Percentiles rank a stretch among this genome's conserved stretches.
phyloP scores from a whole-genome alignment of 2,888 invertebrate species.

The Leptura quadrifasciata region DNA sequence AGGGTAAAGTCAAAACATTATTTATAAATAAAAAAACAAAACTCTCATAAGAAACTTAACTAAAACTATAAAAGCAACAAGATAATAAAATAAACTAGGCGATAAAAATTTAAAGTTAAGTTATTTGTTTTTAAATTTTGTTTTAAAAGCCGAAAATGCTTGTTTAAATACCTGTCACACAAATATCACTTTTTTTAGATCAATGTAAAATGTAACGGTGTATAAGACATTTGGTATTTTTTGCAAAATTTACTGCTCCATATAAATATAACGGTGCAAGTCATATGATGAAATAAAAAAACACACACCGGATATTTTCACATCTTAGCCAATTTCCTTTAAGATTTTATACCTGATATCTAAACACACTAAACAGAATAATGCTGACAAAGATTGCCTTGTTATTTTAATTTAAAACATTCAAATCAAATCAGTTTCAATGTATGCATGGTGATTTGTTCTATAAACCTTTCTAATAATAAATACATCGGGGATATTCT shows the following conservation, averaged over 20 bases:
- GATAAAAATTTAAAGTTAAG: too few relatives aligned
- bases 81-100: too few relatives aligned
- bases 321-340: constrained; percentile 18
- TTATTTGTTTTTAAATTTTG: too few relatives aligned
- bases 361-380: background rate
- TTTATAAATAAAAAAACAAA: too few relatives aligned
- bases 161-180: too few relatives aligned
- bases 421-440: background rate
- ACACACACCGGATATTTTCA: constrained; percentile 29
- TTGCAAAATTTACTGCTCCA: background rate
- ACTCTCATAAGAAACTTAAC: too few relatives aligned
- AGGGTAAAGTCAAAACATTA: too few relatives aligned
- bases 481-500: too few relatives aligned
- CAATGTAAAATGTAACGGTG: background rate
- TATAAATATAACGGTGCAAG: background rate
- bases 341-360: constrained; percentile 22
- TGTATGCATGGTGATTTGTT: background rate
- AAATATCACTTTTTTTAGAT: too few relatives aligned
- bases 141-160: too few relatives aligned
- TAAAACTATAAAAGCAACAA: too few relatives aligned
- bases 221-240: background rate
- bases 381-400: background rate
- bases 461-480: background rate
- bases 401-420: background rate
- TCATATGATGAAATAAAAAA: constrained; percentile 10